Percentiles rank a stretch among this genome's conserved stretches.
Evolutionary conservation across 2,797 vertebrate genomes (phyloP).

Genomic region (Hippoglossus hippoglossus): DNA sequence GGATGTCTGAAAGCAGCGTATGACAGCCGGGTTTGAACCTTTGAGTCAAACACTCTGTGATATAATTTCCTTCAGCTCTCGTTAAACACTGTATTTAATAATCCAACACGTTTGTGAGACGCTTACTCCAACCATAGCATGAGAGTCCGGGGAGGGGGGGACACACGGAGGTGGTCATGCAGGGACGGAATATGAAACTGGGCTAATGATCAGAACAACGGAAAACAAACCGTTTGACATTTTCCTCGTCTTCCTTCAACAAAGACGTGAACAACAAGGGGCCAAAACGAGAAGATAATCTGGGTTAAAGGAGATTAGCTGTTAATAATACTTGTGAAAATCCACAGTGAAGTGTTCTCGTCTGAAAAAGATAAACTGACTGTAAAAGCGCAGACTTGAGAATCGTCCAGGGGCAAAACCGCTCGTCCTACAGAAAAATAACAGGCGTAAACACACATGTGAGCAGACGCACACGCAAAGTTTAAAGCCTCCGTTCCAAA

Average conservation of each 20-base stretch:
- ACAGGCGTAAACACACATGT: conserved; percentile 34
- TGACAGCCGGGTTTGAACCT: not conserved
- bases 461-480: conserved; percentile 25
- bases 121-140: not conserved
- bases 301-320: conserved; percentile 76
- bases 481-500: conserved; percentile 56
- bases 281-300: conserved; percentile 71
- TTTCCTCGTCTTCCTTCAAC: conserved; percentile 56
- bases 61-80: not conserved
- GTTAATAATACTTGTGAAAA: conserved; percentile 60
- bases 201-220: conserved; percentile 35
- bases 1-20: too few relatives aligned
- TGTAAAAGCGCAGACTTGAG: conserved; percentile 43
- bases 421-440: conserved; percentile 23
- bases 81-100: conserved; percentile 14
- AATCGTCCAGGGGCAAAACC: conserved; percentile 36
- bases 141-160: too few relatives aligned
- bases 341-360: conserved; percentile 52
- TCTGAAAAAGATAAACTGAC: conserved; percentile 58
- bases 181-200: conserved; percentile 34
- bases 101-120: conserved; percentile 22
- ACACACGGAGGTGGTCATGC: conserved; percentile 45
- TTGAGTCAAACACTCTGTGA: not conserved
- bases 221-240: conserved; percentile 69
- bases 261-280: conserved; percentile 43